These are phyloP conservation scores for Campoletis raptor DNA, from an alignment of 2,888 invertebrate species.

Conservation along the genomic window DNA sequence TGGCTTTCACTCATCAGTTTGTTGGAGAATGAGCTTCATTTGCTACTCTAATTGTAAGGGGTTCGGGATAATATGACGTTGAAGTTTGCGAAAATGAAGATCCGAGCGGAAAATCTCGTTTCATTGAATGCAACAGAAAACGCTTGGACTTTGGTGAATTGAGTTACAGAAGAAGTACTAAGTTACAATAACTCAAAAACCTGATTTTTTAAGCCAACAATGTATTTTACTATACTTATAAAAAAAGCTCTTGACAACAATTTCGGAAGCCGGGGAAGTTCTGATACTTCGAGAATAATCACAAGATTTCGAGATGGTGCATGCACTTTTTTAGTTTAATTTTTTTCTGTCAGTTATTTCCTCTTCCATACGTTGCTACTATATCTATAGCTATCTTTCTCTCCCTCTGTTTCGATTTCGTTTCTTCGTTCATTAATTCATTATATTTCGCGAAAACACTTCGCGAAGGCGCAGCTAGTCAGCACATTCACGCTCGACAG, in stretches of 20 bases:
- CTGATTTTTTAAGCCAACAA: not conserved
- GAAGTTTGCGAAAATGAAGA: conserved; percentile 38
- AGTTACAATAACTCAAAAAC: not conserved
- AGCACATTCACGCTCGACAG: conserved; percentile 48
- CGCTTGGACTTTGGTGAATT: not conserved
- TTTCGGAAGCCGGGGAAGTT: not conserved
- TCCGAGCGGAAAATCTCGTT: not conserved
- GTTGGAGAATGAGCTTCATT: conserved; percentile 35
- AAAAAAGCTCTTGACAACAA: not conserved
- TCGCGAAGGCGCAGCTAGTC: conserved; percentile 38
- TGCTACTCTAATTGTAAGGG: conserved; percentile 18
- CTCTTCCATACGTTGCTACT: not conserved
- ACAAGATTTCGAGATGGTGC: not conserved
- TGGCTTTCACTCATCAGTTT: conserved; percentile 31
- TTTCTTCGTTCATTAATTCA: conserved; percentile 44
- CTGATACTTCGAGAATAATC: not conserved
- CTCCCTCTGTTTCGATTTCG: conserved; percentile 13
- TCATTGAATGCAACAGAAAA: not conserved
- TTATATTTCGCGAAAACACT: conserved; percentile 35
- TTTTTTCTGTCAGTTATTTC: conserved; percentile 10
- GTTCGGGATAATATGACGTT: conserved; percentile 31
- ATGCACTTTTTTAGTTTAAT: not conserved
- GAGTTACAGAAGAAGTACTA: not conserved
- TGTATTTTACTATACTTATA: not conserved
- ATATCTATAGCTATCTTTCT: not conserved